Percentiles rank a stretch among this genome's conserved stretches.
These are phyloP conservation scores for Zaprionus vittiger DNA, from an alignment of 1,140 invertebrate species.

Conservation along the genomic window DNA sequence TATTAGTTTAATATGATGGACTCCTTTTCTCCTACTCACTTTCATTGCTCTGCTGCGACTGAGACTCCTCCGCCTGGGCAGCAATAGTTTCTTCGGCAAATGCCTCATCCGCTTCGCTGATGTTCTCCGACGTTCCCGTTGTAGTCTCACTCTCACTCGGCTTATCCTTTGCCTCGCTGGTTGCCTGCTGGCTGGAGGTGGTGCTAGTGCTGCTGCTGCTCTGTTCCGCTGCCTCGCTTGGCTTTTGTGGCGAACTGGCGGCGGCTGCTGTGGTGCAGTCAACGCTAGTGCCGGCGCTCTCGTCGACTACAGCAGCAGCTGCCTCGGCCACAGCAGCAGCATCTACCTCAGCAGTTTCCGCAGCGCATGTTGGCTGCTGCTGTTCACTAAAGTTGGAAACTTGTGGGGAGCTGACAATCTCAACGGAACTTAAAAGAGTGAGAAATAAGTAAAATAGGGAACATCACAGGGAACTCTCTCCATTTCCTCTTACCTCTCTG, in stretches of 20 bases:
- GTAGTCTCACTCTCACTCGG: constrained; percentile 44
- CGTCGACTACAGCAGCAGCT: constrained; percentile 39
- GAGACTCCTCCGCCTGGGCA: constrained; percentile 60
- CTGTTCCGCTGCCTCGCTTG: constrained; percentile 51
- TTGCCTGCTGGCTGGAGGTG: constrained; percentile 33
- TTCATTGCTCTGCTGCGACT: constrained; percentile 54
- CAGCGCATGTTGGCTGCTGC: constrained; percentile 83
- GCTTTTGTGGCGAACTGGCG: constrained; percentile 62
- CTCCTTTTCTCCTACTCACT: constrained; percentile 30
- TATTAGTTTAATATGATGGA: not conserved
- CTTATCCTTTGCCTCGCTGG: constrained; percentile 52
- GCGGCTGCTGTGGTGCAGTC: constrained; percentile 38
- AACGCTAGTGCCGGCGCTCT: constrained; percentile 57
- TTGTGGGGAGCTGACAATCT: constrained; percentile 95
- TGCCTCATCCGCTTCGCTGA: constrained; percentile 71
- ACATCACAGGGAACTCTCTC: not conserved
- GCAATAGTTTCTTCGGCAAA: constrained; percentile 68
- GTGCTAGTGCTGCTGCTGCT: constrained; percentile 37
- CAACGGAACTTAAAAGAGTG: constrained; percentile 88
- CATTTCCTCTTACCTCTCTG: constrained; percentile 87
- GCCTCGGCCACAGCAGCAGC: constrained; percentile 44
- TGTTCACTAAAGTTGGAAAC: constrained; percentile 76
- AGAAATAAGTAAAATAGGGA: not conserved
- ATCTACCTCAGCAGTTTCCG: constrained; percentile 87
- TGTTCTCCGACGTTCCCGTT: constrained; percentile 44